These are phyloP conservation scores for Drosophila baimaii DNA, from an alignment of 1,140 invertebrate species.

Conservation along the genomic window DNA sequence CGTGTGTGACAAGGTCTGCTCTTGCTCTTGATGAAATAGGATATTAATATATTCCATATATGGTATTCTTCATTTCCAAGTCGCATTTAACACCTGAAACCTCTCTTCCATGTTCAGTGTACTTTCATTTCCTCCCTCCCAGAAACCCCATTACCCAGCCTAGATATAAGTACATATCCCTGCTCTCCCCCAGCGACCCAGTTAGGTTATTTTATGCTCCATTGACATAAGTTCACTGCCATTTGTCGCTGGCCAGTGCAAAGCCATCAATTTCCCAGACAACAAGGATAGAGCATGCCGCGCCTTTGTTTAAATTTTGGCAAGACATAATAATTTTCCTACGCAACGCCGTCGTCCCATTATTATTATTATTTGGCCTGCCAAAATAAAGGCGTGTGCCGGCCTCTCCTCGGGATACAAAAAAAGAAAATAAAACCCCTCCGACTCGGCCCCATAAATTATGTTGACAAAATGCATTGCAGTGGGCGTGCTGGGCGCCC, in stretches of 20 bases:
- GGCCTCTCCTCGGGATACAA: constrained; percentile 13
- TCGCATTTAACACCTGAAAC: background rate
- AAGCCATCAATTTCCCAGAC: constrained; percentile 56
- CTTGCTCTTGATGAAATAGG: background rate
- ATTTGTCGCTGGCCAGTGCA: constrained; percentile 24
- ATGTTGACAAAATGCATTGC: constrained; percentile 68
- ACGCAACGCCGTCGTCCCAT: constrained; percentile 37
- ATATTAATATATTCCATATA: too few relatives aligned
- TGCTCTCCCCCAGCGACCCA: constrained; percentile 20
- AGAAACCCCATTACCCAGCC: background rate
- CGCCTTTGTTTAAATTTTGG: constrained; percentile 75
- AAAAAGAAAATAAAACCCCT: constrained; percentile 34
- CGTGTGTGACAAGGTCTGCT: background rate
- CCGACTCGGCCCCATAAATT: constrained; percentile 59
- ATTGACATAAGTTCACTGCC: constrained; percentile 53
- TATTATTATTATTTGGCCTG: constrained; percentile 29
- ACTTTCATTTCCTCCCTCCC: background rate
- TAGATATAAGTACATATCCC: background rate
- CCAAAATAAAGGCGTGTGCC: constrained; percentile 47
- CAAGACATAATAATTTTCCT: constrained; percentile 71
- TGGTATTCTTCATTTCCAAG: too few relatives aligned
- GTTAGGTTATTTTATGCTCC: constrained; percentile 18
- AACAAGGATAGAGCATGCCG: constrained; percentile 37
- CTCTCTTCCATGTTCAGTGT: background rate
- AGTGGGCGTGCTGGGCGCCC: constrained; percentile 55